phyloP scores from a whole-genome alignment of 2,888 invertebrate species.

The Baronia brevicornis region DNA sequence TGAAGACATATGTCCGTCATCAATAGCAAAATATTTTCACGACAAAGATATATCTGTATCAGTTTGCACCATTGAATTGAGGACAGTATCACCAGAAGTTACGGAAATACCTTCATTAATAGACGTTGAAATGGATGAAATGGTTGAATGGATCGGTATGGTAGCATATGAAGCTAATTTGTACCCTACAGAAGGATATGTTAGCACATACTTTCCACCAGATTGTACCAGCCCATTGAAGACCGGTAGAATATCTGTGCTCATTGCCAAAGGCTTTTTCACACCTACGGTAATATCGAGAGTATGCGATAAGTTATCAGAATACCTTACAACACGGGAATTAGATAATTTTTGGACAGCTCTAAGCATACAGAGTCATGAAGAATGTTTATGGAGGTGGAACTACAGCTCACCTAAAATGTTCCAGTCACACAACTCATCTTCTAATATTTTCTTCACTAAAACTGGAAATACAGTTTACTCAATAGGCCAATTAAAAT shows the following conservation, averaged over 20 bases:
- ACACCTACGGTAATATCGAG: conserved; percentile 34
- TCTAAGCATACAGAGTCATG: conserved; percentile 50
- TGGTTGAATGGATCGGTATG: conserved; percentile 64
- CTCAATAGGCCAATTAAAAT: conserved; percentile 57
- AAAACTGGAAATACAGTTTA: conserved; percentile 32
- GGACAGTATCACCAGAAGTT: conserved; percentile 35
- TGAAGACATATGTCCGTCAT: conserved; percentile 54
- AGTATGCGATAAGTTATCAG: conserved; percentile 33
- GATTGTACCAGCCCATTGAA: conserved; percentile 40
- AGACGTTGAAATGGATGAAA: conserved; percentile 46
- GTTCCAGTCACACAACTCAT: conserved; percentile 54
- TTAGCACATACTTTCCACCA: conserved; percentile 51
- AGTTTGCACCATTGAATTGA: conserved; percentile 28
- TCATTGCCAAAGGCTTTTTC: conserved; percentile 49
- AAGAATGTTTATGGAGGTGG: conserved; percentile 54
- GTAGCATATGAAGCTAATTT: conserved; percentile 40
- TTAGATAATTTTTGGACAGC: conserved; percentile 47
- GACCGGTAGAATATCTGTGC: conserved; percentile 43
- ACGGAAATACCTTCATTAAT: conserved; percentile 42
- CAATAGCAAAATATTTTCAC: conserved; percentile 59
- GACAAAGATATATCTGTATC: conserved; percentile 38
- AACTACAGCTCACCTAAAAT: conserved; percentile 34
- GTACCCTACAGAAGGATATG: conserved; percentile 39
- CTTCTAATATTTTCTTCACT: conserved; percentile 49
- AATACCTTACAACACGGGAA: conserved; percentile 37